Conservation (phyloP, 2,888 invertebrate species). For the Volucella inflata region DNA sequence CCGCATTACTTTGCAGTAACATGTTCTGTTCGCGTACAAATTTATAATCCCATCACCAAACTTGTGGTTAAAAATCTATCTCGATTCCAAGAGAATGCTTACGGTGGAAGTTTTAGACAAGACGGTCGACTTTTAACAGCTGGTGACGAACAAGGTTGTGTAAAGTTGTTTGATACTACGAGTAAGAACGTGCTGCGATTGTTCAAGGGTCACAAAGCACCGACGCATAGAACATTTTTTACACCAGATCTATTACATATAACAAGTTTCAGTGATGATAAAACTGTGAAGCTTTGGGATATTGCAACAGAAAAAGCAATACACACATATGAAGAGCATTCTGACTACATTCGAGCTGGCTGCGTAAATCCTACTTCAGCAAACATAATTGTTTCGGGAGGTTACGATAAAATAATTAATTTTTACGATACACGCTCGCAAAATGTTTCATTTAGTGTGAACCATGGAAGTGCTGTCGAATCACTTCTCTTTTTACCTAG, state of each 20-base stretch:
- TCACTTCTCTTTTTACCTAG: conserved; percentile 93
- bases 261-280: conserved; percentile 96
- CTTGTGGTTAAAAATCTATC: conserved; percentile 92
- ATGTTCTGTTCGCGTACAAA: conserved; percentile 93
- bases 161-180: conserved; percentile 94
- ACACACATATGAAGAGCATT: conserved; percentile 87
- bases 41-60: conserved; percentile 94
- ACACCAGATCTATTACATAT: conserved; percentile 91
- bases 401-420: conserved; percentile 94
- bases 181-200: conserved; percentile 92
- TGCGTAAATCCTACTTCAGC: conserved; percentile 90
- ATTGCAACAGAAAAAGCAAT: conserved; percentile 92
- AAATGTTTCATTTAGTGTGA: conserved; percentile 88
- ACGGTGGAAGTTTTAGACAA: conserved; percentile 92
- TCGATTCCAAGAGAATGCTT: conserved; percentile 92
- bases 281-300: conserved; percentile 94
- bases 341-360: conserved; percentile 94
- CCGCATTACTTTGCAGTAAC: conserved; percentile 97
- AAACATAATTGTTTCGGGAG: conserved; percentile 92
- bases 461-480: conserved; percentile 96
- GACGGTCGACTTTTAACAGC: conserved; percentile 93
- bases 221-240: conserved; percentile 93
- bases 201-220: conserved; percentile 92
- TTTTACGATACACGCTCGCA: conserved; percentile 93
- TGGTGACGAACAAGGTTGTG: conserved; percentile 94